These are phyloP conservation scores for Anthoscopus minutus DNA, from an alignment of 2,113 vertebrate genomes.

Conservation along the genomic window DNA sequence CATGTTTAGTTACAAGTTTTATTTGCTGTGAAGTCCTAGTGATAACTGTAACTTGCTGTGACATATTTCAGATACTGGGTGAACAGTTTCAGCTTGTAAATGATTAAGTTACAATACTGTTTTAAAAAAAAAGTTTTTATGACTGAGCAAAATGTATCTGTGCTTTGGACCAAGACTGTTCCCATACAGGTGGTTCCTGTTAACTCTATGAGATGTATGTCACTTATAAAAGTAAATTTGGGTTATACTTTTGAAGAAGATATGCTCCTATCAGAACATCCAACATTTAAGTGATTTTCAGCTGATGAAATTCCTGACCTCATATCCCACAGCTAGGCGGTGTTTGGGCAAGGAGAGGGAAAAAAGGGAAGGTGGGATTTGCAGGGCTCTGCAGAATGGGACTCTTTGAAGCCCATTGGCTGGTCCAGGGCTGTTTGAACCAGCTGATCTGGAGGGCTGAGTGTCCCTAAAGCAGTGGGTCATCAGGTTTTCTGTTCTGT, in stretches of 20 bases:
- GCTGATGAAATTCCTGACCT: not conserved
- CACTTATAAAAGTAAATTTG: not conserved
- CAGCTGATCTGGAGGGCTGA: not conserved
- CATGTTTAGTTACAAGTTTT: conserved; percentile 35
- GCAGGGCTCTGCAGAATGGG: not conserved
- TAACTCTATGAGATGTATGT: not conserved
- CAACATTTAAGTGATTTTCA: not conserved
- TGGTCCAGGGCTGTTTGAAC: not conserved
- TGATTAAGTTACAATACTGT: conserved; percentile 19
- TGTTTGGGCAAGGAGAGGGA: not conserved
- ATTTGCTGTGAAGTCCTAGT: conserved; percentile 43
- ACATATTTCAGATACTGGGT: conserved; percentile 48
- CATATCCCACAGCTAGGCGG: not conserved
- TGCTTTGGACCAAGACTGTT: conserved; percentile 13
- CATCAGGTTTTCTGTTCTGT: not conserved
- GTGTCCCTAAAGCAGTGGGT: not conserved
- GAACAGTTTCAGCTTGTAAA: conserved; percentile 35
- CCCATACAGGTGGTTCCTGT: not conserved
- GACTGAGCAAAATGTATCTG: conserved; percentile 29
- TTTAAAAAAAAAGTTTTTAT: conserved; percentile 10
- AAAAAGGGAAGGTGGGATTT: not conserved
- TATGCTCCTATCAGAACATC: not conserved
- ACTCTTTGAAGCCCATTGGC: not conserved
- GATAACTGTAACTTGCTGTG: conserved; percentile 35
- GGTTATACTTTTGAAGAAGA: not conserved